phyloP scores from a whole-genome alignment of 64 coral and sea anemone species.

The Exaiptasia diaphana region DNA sequence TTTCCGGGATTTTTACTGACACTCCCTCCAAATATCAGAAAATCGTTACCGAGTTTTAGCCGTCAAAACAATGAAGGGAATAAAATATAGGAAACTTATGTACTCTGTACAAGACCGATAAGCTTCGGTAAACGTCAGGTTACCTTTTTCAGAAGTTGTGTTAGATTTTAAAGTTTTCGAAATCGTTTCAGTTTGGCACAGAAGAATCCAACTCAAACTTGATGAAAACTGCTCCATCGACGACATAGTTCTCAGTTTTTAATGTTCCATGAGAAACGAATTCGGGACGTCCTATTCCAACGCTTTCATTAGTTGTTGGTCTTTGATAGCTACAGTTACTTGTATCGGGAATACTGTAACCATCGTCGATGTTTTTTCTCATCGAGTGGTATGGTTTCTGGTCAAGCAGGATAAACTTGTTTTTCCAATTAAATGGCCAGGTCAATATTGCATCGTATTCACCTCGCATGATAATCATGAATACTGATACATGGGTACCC shows the following conservation, averaged over 20 bases:
- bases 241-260: not conserved
- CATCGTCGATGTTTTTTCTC: not conserved
- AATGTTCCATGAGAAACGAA: slow-evolving; percentile 11
- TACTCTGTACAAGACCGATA: too few relatives aligned
- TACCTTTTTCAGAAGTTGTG: too few relatives aligned
- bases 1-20: too few relatives aligned
- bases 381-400: not conserved
- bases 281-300: not conserved
- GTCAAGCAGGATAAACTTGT: slow-evolving; percentile 22
- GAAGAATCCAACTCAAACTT: not conserved
- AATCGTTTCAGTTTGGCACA: too few relatives aligned
- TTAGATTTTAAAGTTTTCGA: too few relatives aligned
- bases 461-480: not conserved
- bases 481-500: not conserved
- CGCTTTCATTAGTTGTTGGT: not conserved
- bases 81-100: too few relatives aligned
- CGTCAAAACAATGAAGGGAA: too few relatives aligned
- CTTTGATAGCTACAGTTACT: not conserved
- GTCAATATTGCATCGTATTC: slow-evolving; percentile 10
- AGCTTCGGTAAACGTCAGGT: too few relatives aligned
- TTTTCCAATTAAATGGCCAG: slow-evolving; percentile 9
- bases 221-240: slow-evolving; percentile 6
- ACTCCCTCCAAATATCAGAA: too few relatives aligned
- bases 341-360: not conserved
- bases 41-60: too few relatives aligned